Evolutionary conservation across 2,888 invertebrate genomes (phyloP).

Genomic region (Chrysodeixis includens): DNA sequence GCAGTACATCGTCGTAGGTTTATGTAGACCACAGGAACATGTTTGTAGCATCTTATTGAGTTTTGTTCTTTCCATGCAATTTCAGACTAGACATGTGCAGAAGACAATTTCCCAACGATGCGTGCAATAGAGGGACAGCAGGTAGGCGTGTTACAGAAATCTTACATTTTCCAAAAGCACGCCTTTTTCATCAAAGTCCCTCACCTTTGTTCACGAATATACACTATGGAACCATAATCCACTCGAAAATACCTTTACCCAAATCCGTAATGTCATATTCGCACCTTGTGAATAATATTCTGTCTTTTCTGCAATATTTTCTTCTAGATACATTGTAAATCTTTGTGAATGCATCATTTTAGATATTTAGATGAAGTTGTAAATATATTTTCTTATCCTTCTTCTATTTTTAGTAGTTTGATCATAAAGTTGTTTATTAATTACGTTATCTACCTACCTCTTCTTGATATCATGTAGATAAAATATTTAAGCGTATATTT

Average conservation of each 20-base stretch:
- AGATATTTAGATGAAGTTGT: conserved; percentile 53
- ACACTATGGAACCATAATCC: conserved; percentile 76
- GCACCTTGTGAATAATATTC: conserved; percentile 88
- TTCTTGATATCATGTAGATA: conserved; percentile 26
- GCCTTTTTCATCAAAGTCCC: conserved; percentile 82
- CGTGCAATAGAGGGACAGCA: conserved; percentile 99
- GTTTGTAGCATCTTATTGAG: conserved; percentile 70
- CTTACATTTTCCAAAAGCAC: conserved; percentile 80
- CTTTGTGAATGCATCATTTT: conserved; percentile 52
- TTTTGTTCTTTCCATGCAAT: conserved; percentile 89
- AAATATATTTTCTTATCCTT: conserved; percentile 51
- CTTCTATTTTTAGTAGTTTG: conserved; percentile 58
- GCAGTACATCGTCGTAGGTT: conserved; percentile 33
- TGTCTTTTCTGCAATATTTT: conserved; percentile 79
- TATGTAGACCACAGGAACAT: conserved; percentile 44
- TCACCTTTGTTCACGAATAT: conserved; percentile 76
- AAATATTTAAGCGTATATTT: conserved; percentile 48
- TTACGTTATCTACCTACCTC: conserved; percentile 34
- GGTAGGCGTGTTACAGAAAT: conserved; percentile 92
- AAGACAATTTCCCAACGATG: conserved; percentile 97
- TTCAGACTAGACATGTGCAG: conserved; percentile 99
- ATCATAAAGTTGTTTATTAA: conserved; percentile 51
- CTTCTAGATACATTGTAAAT: conserved; percentile 68
- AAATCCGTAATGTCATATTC: conserved; percentile 78
- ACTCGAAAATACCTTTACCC: conserved; percentile 69